These are phyloP conservation scores for Hirtodrosophila histrioides DNA, from an alignment of 2,888 invertebrate genomes.

Conservation along the genomic window DNA sequence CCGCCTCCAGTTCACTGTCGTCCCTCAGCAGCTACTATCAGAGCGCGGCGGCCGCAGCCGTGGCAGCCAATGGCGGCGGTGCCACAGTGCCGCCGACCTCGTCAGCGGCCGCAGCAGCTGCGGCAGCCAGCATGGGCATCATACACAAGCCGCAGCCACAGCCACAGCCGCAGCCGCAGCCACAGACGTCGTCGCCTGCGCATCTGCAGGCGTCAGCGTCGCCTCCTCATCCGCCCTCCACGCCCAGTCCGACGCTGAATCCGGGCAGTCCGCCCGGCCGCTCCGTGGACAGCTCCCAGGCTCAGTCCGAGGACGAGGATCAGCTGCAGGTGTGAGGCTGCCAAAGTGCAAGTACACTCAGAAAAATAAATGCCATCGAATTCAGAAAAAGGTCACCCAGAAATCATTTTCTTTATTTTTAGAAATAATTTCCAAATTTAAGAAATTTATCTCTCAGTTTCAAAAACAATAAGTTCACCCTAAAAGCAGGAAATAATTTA, in stretches of 20 bases:
- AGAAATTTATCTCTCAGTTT: no score
- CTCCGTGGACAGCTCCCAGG: constrained; percentile 83
- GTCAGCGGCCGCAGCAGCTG: not conserved
- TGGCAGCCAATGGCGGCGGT: constrained; percentile 32
- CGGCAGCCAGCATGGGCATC: constrained; percentile 28
- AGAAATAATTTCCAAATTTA: no score
- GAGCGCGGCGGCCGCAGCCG: constrained; percentile 79
- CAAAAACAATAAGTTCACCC: no score
- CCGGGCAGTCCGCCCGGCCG: constrained; percentile 85
- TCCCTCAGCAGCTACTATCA: constrained; percentile 86
- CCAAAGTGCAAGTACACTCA: constrained; percentile 1
- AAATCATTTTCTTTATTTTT: no score
- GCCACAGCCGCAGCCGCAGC: constrained; percentile 40
- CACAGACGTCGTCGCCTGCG: constrained; percentile 43
- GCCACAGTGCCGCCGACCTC: constrained; percentile 4
- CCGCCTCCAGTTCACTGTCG: constrained; percentile 88
- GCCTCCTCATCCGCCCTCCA: constrained; percentile 68
- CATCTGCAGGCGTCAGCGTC: constrained; percentile 39
- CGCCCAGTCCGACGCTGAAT: constrained; percentile 84
- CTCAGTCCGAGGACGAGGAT: constrained; percentile 84
- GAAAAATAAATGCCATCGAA: no score
- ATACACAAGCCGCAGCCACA: constrained; percentile 49
- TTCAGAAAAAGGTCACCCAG: no score
- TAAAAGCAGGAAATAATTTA: no score
- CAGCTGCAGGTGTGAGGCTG: constrained; percentile 83